These are phyloP conservation scores for Chironomus striatipennis DNA, from an alignment of 1,140 invertebrate genomes.

Conservation along the genomic window DNA sequence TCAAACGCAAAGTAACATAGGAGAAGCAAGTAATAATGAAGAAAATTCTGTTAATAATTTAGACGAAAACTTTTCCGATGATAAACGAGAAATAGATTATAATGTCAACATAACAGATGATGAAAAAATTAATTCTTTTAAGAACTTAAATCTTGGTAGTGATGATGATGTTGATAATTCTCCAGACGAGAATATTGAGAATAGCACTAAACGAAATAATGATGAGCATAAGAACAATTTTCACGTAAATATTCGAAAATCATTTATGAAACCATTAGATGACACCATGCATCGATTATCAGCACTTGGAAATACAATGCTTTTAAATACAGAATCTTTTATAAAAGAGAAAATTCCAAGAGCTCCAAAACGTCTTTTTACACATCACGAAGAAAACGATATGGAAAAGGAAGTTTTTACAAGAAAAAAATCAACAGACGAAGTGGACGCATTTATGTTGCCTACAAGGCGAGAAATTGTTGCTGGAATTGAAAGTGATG, in stretches of 20 bases:
- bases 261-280: conserved; percentile 24
- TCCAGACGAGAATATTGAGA: too few species aligned
- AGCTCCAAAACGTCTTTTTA: conserved; percentile 31
- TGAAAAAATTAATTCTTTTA: conserved; percentile 29
- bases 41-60: conserved; percentile 1
- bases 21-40: conserved; percentile 26
- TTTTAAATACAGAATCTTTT: conserved; percentile 37
- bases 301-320: conserved; percentile 37
- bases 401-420: conserved; percentile 6
- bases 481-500: conserved; percentile 57
- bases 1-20: conserved; percentile 32
- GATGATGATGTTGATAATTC: background rate
- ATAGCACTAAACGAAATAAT: conserved; percentile 28
- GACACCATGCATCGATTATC: conserved; percentile 34
- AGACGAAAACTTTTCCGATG: background rate
- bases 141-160: background rate
- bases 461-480: conserved; percentile 36
- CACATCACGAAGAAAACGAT: background rate
- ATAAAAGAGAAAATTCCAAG: conserved; percentile 36
- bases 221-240: conserved; percentile 32
- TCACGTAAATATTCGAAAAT: conserved; percentile 27
- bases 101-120: conserved; percentile 34
- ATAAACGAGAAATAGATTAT: background rate
- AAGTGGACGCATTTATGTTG: conserved; percentile 35
- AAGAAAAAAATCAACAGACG: conserved; percentile 27